Evolutionary conservation across 2,797 vertebrate genomes (phyloP), one percentile per base, ranked within the genome.

Genomic region (Parotocinclus haroldoi): DNA sequence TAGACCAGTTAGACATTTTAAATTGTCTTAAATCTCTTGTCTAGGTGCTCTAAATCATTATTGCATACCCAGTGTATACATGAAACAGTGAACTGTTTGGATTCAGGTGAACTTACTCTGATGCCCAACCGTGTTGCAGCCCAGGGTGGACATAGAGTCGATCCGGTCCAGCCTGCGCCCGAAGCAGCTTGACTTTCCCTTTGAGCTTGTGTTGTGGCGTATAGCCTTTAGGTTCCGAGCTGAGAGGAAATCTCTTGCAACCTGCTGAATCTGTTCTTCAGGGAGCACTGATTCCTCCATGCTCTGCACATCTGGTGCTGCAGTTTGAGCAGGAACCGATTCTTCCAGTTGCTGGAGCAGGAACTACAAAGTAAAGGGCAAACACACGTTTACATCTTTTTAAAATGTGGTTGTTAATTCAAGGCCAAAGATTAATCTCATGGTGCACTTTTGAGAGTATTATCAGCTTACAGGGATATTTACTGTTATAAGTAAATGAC

Each of bases 81-180:
- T 50, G 14, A 7, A 16, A 7, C n/a, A 14, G 48, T 6, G 9
- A 50, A 7, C 13, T 16, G 7, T 16, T 50, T 50, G 8, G 8
- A 16, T 7, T 50, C n/a, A 0, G 17, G 38, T 3, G 9, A 6
- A 85, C 87, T 83, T 74, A 92, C 90, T 88, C 66, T 77, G 79
- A 77, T 63, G 86, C 18, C 87, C 80, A 0, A 83, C 76, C 0
- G 83, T 87, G 56, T 88, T 91, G 76, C 90, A 92, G 13, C 90
- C 90, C 83, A 96, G 84, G 14, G 91, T 86, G 0, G 91, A 94
- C 79, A 88, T 82, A n/a, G 90, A 90, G 27, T 90, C 91, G 0
- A 98, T 98, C 56, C 92, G 81, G 61, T 98, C 94, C 68, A 98
- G 84, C 67, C 85, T 89, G 11, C 86, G 79, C 1, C 94, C 92